Percentiles rank a stretch among this genome's conserved stretches.
Evolutionary conservation across 2,113 vertebrate genomes (phyloP).

Genomic region (Bos indicus): DNA sequence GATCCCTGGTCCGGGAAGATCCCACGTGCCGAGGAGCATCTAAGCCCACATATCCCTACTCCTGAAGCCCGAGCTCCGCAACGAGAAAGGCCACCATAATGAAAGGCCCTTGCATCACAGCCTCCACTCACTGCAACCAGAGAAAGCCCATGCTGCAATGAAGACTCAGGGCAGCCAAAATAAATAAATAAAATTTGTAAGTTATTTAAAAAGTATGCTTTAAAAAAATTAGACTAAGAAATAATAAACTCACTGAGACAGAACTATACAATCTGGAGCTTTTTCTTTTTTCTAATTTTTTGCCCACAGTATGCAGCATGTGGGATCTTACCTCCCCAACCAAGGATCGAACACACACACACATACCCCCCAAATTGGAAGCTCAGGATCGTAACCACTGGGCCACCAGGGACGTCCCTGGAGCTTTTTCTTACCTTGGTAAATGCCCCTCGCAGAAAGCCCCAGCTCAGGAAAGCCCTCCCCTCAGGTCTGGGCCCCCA

Average conservation of each 20-base stretch:
- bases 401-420: background rate
- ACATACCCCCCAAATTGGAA: background rate
- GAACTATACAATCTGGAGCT: background rate
- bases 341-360: background rate
- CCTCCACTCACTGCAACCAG: background rate
- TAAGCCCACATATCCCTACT: background rate
- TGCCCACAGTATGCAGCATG: background rate
- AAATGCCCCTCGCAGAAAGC: background rate
- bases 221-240: background rate
- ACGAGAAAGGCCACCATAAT: fast-evolving
- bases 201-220: background rate
- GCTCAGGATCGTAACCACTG: background rate
- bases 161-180: background rate
- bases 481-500: too few species aligned
- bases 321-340: background rate
- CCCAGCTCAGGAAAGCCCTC: background rate
- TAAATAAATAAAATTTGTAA: background rate
- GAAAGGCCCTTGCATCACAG: background rate
- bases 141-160: background rate
- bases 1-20: background rate
- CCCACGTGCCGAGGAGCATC: background rate
- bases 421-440: background rate
- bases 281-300: background rate
- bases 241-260: background rate
- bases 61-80: background rate